Evolutionary conservation across 2,797 vertebrate species (phyloP).

Genomic region (Florisuga fusca): DNA sequence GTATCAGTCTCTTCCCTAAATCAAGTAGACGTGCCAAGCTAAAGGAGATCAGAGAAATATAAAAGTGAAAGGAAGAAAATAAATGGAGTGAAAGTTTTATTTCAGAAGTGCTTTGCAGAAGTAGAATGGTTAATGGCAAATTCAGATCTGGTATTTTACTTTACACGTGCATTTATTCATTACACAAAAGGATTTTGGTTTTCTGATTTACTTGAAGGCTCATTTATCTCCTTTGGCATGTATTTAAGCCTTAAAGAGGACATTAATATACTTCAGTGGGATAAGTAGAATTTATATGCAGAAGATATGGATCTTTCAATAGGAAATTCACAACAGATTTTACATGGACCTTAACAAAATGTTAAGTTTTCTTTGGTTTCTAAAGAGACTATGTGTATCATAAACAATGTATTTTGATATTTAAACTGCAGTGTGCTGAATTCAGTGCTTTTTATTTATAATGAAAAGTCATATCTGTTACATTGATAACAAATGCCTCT

Average conservation of each 20-base stretch:
- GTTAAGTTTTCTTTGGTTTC: neutral
- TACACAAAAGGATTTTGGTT: neutral
- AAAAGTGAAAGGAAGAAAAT: neutral
- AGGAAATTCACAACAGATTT: neutral
- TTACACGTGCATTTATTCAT: neutral
- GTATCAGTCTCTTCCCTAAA: neutral
- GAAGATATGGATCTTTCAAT: neutral
- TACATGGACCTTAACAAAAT: neutral
- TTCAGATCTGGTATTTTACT: neutral
- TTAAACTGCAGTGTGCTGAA: neutral
- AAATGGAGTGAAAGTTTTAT: neutral
- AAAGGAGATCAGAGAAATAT: neutral
- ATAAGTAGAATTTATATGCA: neutral
- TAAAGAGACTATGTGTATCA: neutral
- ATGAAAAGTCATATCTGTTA: slow-evolving; percentile 44
- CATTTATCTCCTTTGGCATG: neutral
- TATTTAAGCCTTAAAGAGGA: neutral
- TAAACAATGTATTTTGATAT: neutral
- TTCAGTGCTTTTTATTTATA: slow-evolving; percentile 28
- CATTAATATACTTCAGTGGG: neutral
- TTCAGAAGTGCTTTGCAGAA: neutral
- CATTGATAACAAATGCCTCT: slow-evolving; percentile 40
- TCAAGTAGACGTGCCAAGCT: neutral
- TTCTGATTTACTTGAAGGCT: slow-evolving; percentile 25
- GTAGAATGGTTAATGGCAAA: neutral